Evolutionary conservation across 2,888 invertebrate species (phyloP).

Genomic region (Apomyelois bistriatella): DNA sequence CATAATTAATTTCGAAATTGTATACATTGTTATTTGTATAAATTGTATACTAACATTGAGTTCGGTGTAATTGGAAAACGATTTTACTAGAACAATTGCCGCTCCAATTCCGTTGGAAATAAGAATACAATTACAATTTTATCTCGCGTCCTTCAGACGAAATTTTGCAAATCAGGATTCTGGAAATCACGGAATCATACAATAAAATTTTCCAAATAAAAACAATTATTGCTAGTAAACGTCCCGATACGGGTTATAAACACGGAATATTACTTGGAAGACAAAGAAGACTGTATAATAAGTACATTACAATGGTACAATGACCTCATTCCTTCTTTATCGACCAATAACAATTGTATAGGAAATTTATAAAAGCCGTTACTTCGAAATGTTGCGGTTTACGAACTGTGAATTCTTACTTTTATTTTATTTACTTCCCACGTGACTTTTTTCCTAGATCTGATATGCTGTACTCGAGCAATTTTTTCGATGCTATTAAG

Average conservation of each 20-base stretch:
- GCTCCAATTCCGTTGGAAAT: background rate
- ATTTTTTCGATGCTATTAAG: no score
- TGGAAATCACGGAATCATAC: constrained; percentile 31
- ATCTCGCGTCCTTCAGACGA: no score
- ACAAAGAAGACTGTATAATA: constrained; percentile 51
- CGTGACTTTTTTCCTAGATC: constrained; percentile 24
- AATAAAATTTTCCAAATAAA: constrained; percentile 50
- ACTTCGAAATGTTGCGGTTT: constrained; percentile 43
- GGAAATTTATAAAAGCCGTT: constrained; percentile 56
- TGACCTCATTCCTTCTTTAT: constrained; percentile 53
- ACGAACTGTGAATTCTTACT: constrained; percentile 51
- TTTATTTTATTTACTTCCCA: constrained; percentile 25
- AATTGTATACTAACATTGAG: no score
- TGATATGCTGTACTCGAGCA: background rate
- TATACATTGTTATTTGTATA: no score
- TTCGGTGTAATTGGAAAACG: background rate
- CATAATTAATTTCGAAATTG: no score
- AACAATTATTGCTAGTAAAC: constrained; percentile 53
- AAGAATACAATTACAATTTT: background rate
- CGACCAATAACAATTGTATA: constrained; percentile 45
- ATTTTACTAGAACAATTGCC: background rate
- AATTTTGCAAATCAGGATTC: constrained; percentile 20
- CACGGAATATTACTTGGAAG: constrained; percentile 42
- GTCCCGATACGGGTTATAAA: constrained; percentile 47
- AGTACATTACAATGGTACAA: constrained; percentile 52